Conservation (phyloP, 2,888 invertebrate species). For the Chouioia cunea region DNA sequence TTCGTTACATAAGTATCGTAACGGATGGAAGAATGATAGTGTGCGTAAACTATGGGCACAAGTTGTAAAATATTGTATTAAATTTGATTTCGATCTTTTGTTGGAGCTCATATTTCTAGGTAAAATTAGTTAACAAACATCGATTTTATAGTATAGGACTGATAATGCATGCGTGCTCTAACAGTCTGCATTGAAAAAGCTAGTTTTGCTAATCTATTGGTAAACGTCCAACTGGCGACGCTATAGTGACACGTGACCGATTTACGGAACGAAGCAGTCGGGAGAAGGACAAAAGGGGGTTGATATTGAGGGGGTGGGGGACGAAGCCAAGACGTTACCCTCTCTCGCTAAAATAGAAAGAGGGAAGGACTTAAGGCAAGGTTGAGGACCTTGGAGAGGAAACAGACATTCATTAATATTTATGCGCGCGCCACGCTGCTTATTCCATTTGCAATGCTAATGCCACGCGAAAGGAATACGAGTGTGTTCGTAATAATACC, state of each 20-base stretch:
- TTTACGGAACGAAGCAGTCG: not conserved
- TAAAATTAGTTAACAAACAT: too few relatives aligned
- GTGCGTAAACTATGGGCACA: too few relatives aligned
- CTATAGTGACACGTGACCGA: not conserved
- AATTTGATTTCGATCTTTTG: too few relatives aligned
- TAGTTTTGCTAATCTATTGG: too few relatives aligned
- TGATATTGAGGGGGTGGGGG: constrained; percentile 22
- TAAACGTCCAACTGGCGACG: not conserved
- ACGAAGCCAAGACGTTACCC: too few relatives aligned
- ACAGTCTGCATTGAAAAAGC: too few relatives aligned
- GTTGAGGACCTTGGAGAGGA: constrained; percentile 57
- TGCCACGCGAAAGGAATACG: constrained; percentile 53
- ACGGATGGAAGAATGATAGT: too few relatives aligned
- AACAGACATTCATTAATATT: constrained; percentile 62
- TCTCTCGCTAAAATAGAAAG: not conserved
- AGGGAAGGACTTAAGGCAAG: constrained; percentile 44
- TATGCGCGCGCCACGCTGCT: constrained; percentile 56
- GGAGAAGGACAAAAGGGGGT: constrained; percentile 9
- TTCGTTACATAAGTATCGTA: too few relatives aligned
- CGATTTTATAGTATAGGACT: too few relatives aligned
- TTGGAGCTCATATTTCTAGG: too few relatives aligned
- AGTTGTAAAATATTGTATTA: too few relatives aligned
- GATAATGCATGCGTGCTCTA: too few relatives aligned
- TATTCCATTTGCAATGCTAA: constrained; percentile 64
- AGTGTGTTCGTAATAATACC: constrained; percentile 54